Base-by-base conservation (phyloP, 1,140 invertebrate genomes). In the Drosophila sechellia region DNA sequence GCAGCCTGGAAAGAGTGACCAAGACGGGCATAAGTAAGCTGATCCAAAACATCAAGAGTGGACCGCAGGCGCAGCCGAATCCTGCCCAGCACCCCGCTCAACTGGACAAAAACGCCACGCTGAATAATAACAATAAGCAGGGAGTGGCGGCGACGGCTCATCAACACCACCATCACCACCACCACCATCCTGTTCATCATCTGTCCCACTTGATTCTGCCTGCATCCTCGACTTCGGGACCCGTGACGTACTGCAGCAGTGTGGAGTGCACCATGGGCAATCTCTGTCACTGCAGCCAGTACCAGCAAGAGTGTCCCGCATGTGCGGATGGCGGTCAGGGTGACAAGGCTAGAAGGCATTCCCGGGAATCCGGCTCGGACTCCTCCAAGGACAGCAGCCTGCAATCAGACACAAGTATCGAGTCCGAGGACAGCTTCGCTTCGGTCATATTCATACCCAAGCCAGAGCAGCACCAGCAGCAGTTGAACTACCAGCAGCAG, bases 311-410 rank as follows among this genome's bases (percentile, higher is more conserved):
- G n/a, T 90, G 90, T 22, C 75, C 54, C 1, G 66, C 79, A 25
- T 89, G 84, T 31, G 63, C 72, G 13, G 79, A 87, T 0, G 66
- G 68, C 4, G 77, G 72, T 5, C 78, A 87, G 48, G 71, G 64
- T 10, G 64, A 68, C 35, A 81, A 72, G 20, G 79, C 70, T 2
- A 37, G 81, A 0, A 93, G 96, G 31, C 93, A 95, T 31, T 96
- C 96, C 0, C 94, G 95, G 58, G 97, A 98, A 91, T 97, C 97
- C 72, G 96, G 96, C 6, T 98, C 97, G 0, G 97, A 98, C 89
- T 97, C 97, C 0, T 97, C 96, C 1, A 98, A 98, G 93, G 97
- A 98, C 85, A 97, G 96, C 85, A 98, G 97, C 91, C 93, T 98
- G 48, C 97, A 98, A 91, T 98, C 97, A 92, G 97, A 98, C 81